Evolutionary conservation across 2,113 vertebrate genomes (phyloP).

Genomic region (Mastomys natalensis): DNA sequence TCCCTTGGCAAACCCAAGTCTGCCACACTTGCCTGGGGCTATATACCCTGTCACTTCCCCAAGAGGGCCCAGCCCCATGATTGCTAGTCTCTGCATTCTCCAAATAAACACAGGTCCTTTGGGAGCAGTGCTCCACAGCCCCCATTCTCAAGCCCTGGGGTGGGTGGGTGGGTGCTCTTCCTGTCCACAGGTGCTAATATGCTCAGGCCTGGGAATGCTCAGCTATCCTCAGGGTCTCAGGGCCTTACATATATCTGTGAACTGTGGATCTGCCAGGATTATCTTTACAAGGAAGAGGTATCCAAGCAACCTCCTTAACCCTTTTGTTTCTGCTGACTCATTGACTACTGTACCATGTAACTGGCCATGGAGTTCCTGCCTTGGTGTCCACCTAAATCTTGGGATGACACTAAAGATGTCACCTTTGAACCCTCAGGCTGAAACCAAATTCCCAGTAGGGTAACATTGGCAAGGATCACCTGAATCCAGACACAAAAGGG

Average conservation of each 20-base stretch:
- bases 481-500: background rate
- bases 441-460: background rate
- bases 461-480: background rate
- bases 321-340: conserved; percentile 1
- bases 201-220: background rate
- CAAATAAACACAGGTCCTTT: background rate
- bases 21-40: background rate
- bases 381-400: background rate
- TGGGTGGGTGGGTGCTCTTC: background rate
- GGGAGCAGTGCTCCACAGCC: background rate
- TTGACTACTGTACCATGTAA: background rate
- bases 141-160: background rate
- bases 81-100: background rate
- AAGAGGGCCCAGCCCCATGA: background rate
- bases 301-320: background rate
- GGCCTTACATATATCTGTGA: background rate
- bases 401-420: background rate
- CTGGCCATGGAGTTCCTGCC: background rate
- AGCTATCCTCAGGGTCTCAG: background rate
- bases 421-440: background rate
- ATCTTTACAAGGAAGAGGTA: background rate
- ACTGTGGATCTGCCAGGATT: background rate
- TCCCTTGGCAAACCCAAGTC: background rate
- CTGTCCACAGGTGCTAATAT: background rate
- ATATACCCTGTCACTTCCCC: background rate